A percentile compares a stretch with the other conserved stretches of the same genome.
phyloP scores from a whole-genome alignment of 2,888 invertebrate species.

The Platycnemis pennipes region DNA sequence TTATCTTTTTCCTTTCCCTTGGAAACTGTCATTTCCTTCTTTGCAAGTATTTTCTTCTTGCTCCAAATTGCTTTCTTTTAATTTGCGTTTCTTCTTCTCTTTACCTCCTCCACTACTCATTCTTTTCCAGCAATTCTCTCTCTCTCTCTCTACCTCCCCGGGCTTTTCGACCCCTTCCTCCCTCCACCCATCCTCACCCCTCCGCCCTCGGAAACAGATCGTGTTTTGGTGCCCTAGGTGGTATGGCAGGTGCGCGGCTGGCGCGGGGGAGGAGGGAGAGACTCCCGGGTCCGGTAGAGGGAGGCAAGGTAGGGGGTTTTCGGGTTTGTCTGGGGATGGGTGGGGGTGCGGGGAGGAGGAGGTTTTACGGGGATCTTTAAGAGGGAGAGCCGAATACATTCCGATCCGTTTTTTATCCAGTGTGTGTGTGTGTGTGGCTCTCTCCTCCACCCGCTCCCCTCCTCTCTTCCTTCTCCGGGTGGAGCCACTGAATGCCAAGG shows the following conservation, averaged over 20 bases:
- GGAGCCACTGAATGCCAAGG: slow-evolving; percentile 56
- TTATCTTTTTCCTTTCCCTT: no score
- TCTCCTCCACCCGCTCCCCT: no score
- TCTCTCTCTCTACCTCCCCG: not conserved
- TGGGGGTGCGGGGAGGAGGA: not conserved
- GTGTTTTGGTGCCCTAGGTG: slow-evolving; percentile 66
- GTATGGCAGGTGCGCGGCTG: slow-evolving; percentile 55
- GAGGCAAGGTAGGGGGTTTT: not conserved
- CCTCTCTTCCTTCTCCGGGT: slow-evolving; percentile 1
- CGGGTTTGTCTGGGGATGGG: not conserved
- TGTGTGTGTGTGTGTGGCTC: not conserved
- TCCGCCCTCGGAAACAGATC: slow-evolving; percentile 32
- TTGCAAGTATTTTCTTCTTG: no score
- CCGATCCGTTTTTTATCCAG: slow-evolving; percentile 58
- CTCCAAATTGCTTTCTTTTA: no score
- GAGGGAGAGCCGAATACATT: slow-evolving; percentile 63
- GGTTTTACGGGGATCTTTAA: slow-evolving; percentile 52
- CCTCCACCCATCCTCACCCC: not conserved
- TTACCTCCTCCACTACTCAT: not conserved
- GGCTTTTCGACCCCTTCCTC: not conserved
- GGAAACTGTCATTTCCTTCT: no score
- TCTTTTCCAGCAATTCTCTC: not conserved
- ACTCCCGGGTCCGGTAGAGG: not conserved
- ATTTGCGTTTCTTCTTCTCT: not conserved
- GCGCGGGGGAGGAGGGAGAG: not conserved